Conservation (phyloP, 2,888 invertebrate genomes). For the Leptura quadrifasciata region DNA sequence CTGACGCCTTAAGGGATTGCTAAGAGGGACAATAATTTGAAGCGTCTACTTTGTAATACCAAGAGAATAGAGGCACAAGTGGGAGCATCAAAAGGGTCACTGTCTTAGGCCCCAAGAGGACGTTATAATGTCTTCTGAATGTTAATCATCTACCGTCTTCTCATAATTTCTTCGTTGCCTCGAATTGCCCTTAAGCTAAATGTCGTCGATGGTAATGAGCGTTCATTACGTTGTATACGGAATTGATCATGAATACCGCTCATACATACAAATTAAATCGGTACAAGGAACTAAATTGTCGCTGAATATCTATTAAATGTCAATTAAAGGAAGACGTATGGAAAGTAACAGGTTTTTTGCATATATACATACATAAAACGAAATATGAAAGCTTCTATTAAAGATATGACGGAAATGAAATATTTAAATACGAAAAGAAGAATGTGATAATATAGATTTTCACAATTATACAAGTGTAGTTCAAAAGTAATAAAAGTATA, state of each 20-base stretch:
- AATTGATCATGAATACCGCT: slow-evolving; percentile 16
- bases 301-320: slow-evolving; percentile 2
- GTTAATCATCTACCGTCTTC: slow-evolving; percentile 54
- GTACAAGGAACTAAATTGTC: slow-evolving; percentile 6
- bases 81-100: slow-evolving; percentile 44
- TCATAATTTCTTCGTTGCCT: slow-evolving; percentile 46
- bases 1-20: slow-evolving; percentile 16
- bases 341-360: background rate
- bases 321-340: background rate
- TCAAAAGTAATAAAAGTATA: too few species aligned
- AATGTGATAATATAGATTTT: too few species aligned
- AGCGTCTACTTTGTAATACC: slow-evolving; percentile 27
- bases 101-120: slow-evolving; percentile 52
- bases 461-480: too few species aligned
- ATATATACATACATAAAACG: background rate
- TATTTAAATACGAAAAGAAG: too few species aligned
- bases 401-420: too few species aligned
- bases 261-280: slow-evolving; percentile 16
- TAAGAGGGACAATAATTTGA: slow-evolving; percentile 35
- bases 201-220: slow-evolving; percentile 36
- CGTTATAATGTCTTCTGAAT: slow-evolving; percentile 59
- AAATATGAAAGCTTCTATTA: too few species aligned
- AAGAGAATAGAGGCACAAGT: slow-evolving; percentile 24
- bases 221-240: slow-evolving; percentile 22
- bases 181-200: slow-evolving; percentile 41